phyloP scores from a whole-genome alignment of 2,888 invertebrate genomes.

The Herminia tarsipennalis region DNA sequence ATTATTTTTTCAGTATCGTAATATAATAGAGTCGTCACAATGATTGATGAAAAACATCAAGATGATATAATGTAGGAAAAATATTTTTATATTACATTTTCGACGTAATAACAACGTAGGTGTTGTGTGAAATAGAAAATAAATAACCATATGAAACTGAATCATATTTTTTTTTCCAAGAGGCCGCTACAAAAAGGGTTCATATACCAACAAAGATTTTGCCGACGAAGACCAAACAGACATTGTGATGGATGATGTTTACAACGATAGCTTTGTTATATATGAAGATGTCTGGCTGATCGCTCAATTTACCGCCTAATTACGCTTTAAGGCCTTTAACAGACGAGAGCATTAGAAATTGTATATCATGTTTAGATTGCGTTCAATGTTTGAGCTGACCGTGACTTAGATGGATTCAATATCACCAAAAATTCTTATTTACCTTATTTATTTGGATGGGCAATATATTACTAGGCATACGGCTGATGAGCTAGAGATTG shows the following conservation, averaged over 20 bases:
- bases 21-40: constrained; percentile 15
- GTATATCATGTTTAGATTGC: too few relatives aligned
- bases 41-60: too few relatives aligned
- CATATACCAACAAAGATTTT: not conserved
- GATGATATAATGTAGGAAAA: too few relatives aligned
- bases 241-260: constrained; percentile 37
- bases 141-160: constrained; percentile 2
- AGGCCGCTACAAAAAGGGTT: not conserved
- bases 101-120: not conserved
- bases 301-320: constrained; percentile 31
- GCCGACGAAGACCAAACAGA: constrained; percentile 7
- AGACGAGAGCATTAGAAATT: too few relatives aligned
- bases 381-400: too few relatives aligned
- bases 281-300: constrained; percentile 18
- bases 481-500: too few relatives aligned
- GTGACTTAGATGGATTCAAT: too few relatives aligned
- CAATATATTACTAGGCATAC: too few relatives aligned
- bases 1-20: too few relatives aligned
- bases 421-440: too few relatives aligned
- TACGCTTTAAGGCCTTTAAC: constrained; percentile 15
- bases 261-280: constrained; percentile 10
- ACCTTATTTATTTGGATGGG: too few relatives aligned
- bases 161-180: constrained; percentile 3
- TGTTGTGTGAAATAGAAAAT: not conserved
- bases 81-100: too few relatives aligned